These are phyloP conservation scores for Mus pahari DNA, from an alignment of 2,113 vertebrate species.

Conservation along the genomic window DNA sequence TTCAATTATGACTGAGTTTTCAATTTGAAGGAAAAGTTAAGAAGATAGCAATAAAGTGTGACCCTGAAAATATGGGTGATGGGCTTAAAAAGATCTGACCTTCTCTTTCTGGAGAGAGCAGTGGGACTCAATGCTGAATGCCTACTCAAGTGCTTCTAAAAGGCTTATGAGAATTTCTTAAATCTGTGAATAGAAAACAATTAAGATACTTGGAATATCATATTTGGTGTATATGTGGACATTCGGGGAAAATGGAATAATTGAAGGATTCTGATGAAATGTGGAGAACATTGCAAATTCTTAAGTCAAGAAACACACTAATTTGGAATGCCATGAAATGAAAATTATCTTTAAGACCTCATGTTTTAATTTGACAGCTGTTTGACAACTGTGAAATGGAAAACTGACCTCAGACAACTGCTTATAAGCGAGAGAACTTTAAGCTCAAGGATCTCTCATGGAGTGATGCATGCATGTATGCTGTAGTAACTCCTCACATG, in stretches of 20 bases:
- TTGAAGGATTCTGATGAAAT: conserved; percentile 72
- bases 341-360: conserved; percentile 87
- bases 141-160: background rate
- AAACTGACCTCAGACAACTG: conserved; percentile 89
- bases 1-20: conserved; percentile 42
- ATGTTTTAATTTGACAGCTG: conserved; percentile 89
- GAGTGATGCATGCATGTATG: conserved; percentile 89
- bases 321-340: conserved; percentile 84
- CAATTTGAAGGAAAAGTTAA: conserved; percentile 18
- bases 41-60: conserved; percentile 25
- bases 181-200: conserved; percentile 44
- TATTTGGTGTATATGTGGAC: conserved; percentile 66
- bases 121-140: background rate
- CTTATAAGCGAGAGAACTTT: conserved; percentile 85
- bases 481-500: conserved; percentile 85
- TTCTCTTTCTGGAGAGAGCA: conserved; percentile 3
- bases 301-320: conserved; percentile 83
- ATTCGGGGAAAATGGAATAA: conserved; percentile 75
- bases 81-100: background rate
- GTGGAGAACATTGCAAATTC: conserved; percentile 82
- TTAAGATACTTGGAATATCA: background rate
- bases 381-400: conserved; percentile 89
- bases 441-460: conserved; percentile 86
- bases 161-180: conserved; percentile 34
- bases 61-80: background rate